phyloP scores from a whole-genome alignment of 2,888 invertebrate genomes.

The Flabesymbios commensalis region DNA sequence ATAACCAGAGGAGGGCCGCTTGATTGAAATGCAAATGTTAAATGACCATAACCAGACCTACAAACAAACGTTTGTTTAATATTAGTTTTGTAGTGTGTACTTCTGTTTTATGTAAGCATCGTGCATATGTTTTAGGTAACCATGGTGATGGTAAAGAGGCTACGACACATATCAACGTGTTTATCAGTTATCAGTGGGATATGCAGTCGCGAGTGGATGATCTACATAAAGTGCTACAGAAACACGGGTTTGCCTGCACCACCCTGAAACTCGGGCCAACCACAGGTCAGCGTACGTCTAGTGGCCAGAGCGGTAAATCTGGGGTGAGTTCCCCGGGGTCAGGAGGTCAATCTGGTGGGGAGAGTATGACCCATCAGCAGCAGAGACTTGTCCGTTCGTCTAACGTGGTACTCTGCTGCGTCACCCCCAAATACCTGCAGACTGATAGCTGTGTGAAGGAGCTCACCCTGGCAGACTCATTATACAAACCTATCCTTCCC shows the following conservation, averaged over 20 bases:
- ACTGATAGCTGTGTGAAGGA: conserved; percentile 58
- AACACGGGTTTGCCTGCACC: conserved; percentile 37
- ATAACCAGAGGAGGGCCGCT: conserved; percentile 55
- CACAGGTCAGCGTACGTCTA: too few relatives aligned
- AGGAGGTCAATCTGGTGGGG: too few relatives aligned
- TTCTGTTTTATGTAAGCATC: too few relatives aligned
- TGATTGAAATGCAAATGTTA: too few relatives aligned
- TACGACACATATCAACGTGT: conserved; percentile 42
- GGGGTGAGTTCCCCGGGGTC: too few relatives aligned
- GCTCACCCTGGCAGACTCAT: conserved; percentile 52
- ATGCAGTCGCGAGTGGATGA: conserved; percentile 55
- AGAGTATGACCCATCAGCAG: too few relatives aligned
- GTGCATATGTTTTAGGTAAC: too few relatives aligned
- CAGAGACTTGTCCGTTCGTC: conserved; percentile 51
- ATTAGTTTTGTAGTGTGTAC: too few relatives aligned
- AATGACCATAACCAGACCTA: too few relatives aligned
- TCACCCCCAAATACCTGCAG: conserved; percentile 58
- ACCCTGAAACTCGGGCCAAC: conserved; percentile 45
- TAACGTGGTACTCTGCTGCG: conserved; percentile 49
- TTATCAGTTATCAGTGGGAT: conserved; percentile 60
- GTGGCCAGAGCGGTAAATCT: too few relatives aligned
- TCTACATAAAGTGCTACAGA: conserved; percentile 47
- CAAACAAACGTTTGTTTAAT: too few relatives aligned
- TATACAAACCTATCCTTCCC: conserved; percentile 54
- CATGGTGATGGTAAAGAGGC: too few relatives aligned